Evolutionary conservation across 2,113 vertebrate genomes (phyloP), one percentile per base, ranked within the genome.

Genomic region (Macquaria australasica): DNA sequence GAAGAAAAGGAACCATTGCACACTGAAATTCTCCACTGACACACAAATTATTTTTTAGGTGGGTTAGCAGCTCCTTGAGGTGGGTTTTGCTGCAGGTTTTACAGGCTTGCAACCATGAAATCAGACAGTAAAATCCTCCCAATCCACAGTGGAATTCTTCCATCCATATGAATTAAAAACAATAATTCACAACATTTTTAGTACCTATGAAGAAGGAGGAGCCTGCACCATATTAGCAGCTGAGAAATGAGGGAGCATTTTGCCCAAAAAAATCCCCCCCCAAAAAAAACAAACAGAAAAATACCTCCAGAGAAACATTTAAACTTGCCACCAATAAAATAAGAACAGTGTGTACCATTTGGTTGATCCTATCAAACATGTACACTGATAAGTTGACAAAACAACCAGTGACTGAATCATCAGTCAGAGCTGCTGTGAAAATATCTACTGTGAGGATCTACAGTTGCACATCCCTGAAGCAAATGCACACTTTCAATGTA

Each of bases 51-150:
- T 56, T 78, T 55, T 60, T 60, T 59, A 56, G 70, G 56, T 51
- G 59, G 50, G 71, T 79, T 70, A 80, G 71, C 64, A 70, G 71
- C 66, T 77, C 59, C 72, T 80, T 51, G 21, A 74, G 70, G 79
- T 56, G 11, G 73, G 20, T 68, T 77, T 6, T 55, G 68, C 67
- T 67, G 68, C 59, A 68, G 73, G 67, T 73, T 82, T 72, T 60
- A 67, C 39, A 79, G 48, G 34, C 68, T 53, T 66, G 77, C 55
- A 79, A 71, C 63, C 51, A 78, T 74, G 59, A 79, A 84, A 77
- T 85, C 69, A 82, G 71, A 82, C 15, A 18, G 41, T 55, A 21
- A 88, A 76, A 85, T 53, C 58, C 75, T 85, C 70, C 80, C 50
- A 70, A 63, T 62, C 53, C 59, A 63, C 62, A 55, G 56, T 12